Conservation (phyloP, 2,888 invertebrate species). For the Trichogramma evanescens region DNA sequence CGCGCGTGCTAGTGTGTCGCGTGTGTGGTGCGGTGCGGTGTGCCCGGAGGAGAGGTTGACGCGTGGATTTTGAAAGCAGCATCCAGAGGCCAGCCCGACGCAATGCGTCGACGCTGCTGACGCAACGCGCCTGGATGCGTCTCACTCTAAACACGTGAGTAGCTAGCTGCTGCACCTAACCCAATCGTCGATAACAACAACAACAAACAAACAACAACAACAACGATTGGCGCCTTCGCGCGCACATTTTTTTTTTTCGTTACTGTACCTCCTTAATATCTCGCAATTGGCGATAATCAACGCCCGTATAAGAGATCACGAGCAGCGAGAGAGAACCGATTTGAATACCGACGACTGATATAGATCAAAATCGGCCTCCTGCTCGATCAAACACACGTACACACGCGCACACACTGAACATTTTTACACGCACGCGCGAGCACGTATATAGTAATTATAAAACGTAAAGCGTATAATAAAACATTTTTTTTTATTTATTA, state of each 20-base stretch:
- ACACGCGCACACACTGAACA: too few species aligned
- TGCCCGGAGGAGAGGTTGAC: neutral
- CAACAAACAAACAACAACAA: neutral
- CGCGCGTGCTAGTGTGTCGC: neutral
- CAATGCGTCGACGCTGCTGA: conserved; percentile 50
- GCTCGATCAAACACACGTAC: too few species aligned
- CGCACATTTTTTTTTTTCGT: conserved; percentile 5
- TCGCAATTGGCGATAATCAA: neutral
- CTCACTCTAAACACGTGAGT: conserved; percentile 66
- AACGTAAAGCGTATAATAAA: too few species aligned
- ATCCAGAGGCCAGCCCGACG: conserved; percentile 47
- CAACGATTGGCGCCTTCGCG: too few species aligned
- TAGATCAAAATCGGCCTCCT: neutral
- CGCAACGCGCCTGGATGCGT: conserved; percentile 58
- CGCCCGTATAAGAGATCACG: neutral
- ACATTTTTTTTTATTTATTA: too few species aligned
- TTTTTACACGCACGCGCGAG: too few species aligned
- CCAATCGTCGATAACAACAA: neutral
- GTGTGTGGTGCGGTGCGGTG: neutral
- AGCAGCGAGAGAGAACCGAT: too few species aligned
- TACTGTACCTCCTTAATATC: neutral
- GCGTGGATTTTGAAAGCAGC: conserved; percentile 44
- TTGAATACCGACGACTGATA: neutral
- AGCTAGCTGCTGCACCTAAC: conserved; percentile 5
- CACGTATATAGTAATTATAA: too few species aligned